Base-by-base conservation (phyloP, 2,888 invertebrate genomes). In the Tenthredo amoena region DNA sequence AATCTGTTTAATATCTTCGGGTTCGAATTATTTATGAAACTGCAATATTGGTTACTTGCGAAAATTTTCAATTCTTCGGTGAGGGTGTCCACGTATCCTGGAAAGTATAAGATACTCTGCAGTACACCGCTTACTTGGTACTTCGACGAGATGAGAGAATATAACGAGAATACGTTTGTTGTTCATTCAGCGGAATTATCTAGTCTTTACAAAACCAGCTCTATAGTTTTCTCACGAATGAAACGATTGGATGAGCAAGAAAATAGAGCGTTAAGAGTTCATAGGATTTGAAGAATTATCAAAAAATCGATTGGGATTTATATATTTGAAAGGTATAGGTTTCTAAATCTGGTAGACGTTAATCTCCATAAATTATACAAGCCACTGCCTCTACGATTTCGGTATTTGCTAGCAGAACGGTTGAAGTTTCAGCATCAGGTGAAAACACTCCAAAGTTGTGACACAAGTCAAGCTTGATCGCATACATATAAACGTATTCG, bases 401-500 rank as follows among this genome's bases (percentile, higher is more conserved):
- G 26, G 62, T 62, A 62, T 34, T 15, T 1, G 68, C 15, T 18
- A 68, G 18, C 68, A 26, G 18, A 34, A 68, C 34, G 10, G 34
- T 68, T 1, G 2, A 21, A 62, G 68, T 68, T 34, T 34, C 15
- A 34, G 68, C 7, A 68, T 34, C 68, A 26, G 34, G 34, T 68
- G 26, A 68, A 34, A 18, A 68, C 7, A 68, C 34, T 68, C 34
- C 31, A 68, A 34, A 68, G 26, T 68, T 68, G 18, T 34, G 31
- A 68, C 68, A 34, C 34, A 34, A 18, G 68, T 62, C 43, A 47
- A n/a, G 50, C 40, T 62, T 40, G 82, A 82, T 83, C 31, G 37
- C 62, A 91, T 90, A 89, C 72, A 87, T 89, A 90, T 92, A 92
- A 92, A 91, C 90, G 92, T 92, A 92, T 92, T 91, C 90, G 91